Base-by-base conservation (phyloP, 35 echinoderm and acorn worm species). In the Lytechinus variegatus region DNA sequence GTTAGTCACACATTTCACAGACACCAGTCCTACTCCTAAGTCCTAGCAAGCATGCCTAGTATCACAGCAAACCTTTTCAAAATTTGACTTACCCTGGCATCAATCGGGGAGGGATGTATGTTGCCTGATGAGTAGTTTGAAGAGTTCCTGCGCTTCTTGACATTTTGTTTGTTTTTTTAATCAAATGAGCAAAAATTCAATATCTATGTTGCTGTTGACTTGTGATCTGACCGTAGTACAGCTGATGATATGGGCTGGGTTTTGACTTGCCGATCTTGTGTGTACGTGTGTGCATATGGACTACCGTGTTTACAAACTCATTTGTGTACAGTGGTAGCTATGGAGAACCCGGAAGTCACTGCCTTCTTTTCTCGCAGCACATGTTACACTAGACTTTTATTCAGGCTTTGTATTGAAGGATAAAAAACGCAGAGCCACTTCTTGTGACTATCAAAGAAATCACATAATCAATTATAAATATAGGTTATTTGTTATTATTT, bases 51-150 rank as follows among this genome's bases (percentile, higher is more conserved):
- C n/a, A n/a, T n/a, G n/a, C n/a, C n/a, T n/a, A n/a, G n/a, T n/a
- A n/a, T 44, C 33, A 44, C 33, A 44, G 33, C 33, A 44, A 44
- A 44, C 33, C 33, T 44, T 44, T 44, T 44, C 33, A 44, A 44
- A 44, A 44, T 52, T 52, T 29, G 24, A 96, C 97, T 96, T 95
- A 99, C 98, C 98, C 98, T 87, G 98, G 98, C 98, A 99, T 99
- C 10, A 97, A 79, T 90, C 97, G 86, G 54, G 98, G 98, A n/a
- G 98, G 97, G 87, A 97, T 97, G 86, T 97, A 97, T 19, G 98
- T 99, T 91, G 98, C 98, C 55, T 99, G 95, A 61, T 99, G 95
- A 44, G 97, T 99, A 56, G 98, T 99, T 28, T 96, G 95, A n/a
- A 99, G 91, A 2, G 98, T 99, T 56, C 98, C 98, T 27, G 98